These are phyloP conservation scores for Nothobranchius furzeri DNA, from an alignment of 2,113 vertebrate species.

Conservation along the genomic window DNA sequence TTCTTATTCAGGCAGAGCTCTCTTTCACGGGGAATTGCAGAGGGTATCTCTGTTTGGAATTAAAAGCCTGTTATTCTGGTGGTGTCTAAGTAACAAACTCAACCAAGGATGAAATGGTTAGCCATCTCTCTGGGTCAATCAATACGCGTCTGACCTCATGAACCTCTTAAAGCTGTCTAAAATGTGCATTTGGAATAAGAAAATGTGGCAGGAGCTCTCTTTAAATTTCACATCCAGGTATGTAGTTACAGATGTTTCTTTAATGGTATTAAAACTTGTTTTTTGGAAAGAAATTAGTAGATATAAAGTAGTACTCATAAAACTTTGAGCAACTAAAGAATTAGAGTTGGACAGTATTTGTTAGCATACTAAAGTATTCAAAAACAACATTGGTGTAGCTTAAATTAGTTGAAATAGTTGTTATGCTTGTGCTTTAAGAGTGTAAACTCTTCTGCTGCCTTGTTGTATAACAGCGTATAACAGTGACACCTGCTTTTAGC, in stretches of 20 bases:
- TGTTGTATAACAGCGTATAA: no score
- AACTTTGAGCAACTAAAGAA: no score
- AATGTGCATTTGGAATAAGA: neutral
- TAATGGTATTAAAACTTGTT: no score
- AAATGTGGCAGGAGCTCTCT: neutral
- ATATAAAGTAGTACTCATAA: no score
- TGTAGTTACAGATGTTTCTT: neutral
- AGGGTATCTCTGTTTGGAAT: constrained; percentile 37
- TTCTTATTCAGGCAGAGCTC: constrained; percentile 57
- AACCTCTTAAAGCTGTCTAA: constrained; percentile 1
- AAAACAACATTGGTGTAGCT: no score
- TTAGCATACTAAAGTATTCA: no score
- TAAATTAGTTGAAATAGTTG: no score
- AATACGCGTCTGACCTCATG: neutral
- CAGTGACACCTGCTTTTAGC: no score
- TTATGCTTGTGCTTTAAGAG: no score
- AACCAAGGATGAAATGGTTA: constrained; percentile 32
- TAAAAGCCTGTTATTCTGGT: constrained; percentile 42
- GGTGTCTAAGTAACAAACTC: constrained; percentile 21
- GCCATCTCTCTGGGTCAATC: constrained; percentile 27
- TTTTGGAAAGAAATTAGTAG: no score
- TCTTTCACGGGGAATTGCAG: constrained; percentile 31
- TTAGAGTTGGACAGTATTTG: no score
- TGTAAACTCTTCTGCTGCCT: no score
- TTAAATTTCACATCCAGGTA: neutral